Base-by-base conservation (phyloP, 2,797 vertebrate genomes). In the Pseudotriccus pelzelni region DNA sequence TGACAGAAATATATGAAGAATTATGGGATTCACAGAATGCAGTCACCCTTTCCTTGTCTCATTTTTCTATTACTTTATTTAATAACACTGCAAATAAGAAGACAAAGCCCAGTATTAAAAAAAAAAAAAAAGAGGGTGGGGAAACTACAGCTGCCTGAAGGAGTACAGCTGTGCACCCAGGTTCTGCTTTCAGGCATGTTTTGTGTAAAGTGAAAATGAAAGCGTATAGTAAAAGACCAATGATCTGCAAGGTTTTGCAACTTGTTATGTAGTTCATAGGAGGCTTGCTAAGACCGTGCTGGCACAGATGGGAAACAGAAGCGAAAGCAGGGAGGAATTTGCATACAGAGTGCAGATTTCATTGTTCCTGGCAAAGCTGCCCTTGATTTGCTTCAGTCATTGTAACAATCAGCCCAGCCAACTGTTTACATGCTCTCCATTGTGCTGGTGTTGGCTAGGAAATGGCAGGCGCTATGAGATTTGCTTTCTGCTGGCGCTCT, bases 361-460 rank as follows among this genome's bases (percentile, higher is more conserved):
- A 92, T 97, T 98, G 96, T 97, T 75, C 73, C 8, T 89, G 63
- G 49, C 58, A 94, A 95, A 96, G 53, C 85, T 64, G 37, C 88
- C 85, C 90, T 94, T 96, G 78, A 84, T 97, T 94, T 86, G 37
- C 84, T 96, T 95, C 94, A 87, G 30, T 92, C 87, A 28, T 50
- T 88, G 79, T 68, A 87, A 95, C 79, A 92, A 90, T 97, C 91
- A 87, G 64, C 87, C 59, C 94, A 93, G 93, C 67, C 90, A 90
- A 95, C 68, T 96, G 90, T 96, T 97, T 97, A 94, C 90, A 96
- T 87, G 83, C 82, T 91, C 90, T 97, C 83, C 91, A 92, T 97
- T 96, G 95, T 97, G 89, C 84, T 80, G 46, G 70, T 87, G 84
- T 95, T 97, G 97, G 97, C 96, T 93, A 91, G 78, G 92, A 97